These are phyloP conservation scores for Ambastaia sidthimunki DNA, from an alignment of 2,797 vertebrate species.

Conservation along the genomic window DNA sequence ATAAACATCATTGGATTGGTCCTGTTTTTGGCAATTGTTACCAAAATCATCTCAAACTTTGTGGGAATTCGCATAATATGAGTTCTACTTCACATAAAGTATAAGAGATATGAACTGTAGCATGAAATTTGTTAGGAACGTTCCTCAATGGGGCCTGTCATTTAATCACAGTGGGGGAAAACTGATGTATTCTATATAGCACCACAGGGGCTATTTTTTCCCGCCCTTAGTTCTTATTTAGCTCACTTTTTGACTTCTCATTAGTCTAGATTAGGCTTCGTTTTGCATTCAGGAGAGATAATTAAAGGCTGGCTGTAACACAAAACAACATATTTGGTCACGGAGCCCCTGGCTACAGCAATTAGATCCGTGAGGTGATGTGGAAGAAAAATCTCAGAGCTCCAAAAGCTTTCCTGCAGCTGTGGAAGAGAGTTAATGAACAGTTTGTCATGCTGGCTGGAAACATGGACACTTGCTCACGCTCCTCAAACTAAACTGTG, in stretches of 20 bases:
- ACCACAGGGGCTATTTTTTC: slow-evolving; percentile 57
- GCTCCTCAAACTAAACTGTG: slow-evolving; percentile 1
- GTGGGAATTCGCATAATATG: neutral
- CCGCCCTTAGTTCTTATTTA: slow-evolving; percentile 53
- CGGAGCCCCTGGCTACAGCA: slow-evolving; percentile 60
- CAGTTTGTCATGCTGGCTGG: slow-evolving; percentile 48
- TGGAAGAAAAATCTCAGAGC: slow-evolving; percentile 50
- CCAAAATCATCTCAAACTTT: too few species aligned
- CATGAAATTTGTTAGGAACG: slow-evolving; percentile 28
- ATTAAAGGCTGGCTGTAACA: slow-evolving; percentile 65
- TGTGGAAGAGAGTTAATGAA: slow-evolving; percentile 60
- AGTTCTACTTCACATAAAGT: neutral
- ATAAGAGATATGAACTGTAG: slow-evolving; percentile 13
- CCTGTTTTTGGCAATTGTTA: neutral
- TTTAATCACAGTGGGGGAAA: slow-evolving; percentile 50
- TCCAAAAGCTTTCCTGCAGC: slow-evolving; percentile 42
- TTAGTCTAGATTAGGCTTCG: slow-evolving; percentile 64
- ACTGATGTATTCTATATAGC: slow-evolving; percentile 47
- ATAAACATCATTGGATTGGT: neutral
- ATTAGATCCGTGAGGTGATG: slow-evolving; percentile 62
- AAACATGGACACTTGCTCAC: slow-evolving; percentile 51
- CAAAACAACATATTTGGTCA: slow-evolving; percentile 66
- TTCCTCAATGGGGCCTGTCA: slow-evolving; percentile 49
- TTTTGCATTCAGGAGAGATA: slow-evolving; percentile 62
- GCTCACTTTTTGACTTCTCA: slow-evolving; percentile 62